Evolutionary conservation across 2,797 vertebrate genomes (phyloP).

Genomic region (Sebastes nivosus): DNA sequence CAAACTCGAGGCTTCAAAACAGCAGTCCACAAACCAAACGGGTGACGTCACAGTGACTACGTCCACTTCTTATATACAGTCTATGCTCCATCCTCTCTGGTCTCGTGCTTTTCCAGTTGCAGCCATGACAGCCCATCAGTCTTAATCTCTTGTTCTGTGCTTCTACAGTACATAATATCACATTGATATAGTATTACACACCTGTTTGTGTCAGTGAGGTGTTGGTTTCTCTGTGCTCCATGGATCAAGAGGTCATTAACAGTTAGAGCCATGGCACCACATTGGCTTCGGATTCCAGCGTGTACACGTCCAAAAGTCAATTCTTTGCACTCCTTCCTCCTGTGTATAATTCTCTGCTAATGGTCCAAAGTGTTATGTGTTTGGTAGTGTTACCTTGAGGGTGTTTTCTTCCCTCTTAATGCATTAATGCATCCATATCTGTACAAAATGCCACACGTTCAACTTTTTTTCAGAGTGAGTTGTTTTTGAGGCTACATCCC

Average conservation of each 20-base stretch:
- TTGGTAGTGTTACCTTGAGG: neutral
- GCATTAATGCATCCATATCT: neutral
- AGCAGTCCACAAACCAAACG: too few species aligned
- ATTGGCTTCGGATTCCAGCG: neutral
- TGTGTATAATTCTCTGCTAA: neutral
- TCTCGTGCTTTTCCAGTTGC: too few species aligned
- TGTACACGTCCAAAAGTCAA: neutral
- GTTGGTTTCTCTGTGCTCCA: neutral
- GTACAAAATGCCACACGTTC: neutral
- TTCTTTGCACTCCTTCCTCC: neutral
- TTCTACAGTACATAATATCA: neutral
- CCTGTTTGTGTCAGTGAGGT: neutral
- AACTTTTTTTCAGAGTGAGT: neutral
- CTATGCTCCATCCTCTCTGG: too few species aligned
- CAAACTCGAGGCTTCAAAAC: too few species aligned
- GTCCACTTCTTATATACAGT: too few species aligned
- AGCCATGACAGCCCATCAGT: too few species aligned
- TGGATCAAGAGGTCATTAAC: constrained; percentile 16
- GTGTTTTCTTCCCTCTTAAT: neutral
- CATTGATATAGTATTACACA: neutral
- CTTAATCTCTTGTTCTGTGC: too few species aligned
- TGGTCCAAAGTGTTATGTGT: neutral
- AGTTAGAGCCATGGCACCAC: neutral
- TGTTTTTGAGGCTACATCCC: neutral
- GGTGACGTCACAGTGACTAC: too few species aligned